These are phyloP conservation scores for Atta cephalotes DNA, from an alignment of 1,140 invertebrate genomes.

Conservation along the genomic window DNA sequence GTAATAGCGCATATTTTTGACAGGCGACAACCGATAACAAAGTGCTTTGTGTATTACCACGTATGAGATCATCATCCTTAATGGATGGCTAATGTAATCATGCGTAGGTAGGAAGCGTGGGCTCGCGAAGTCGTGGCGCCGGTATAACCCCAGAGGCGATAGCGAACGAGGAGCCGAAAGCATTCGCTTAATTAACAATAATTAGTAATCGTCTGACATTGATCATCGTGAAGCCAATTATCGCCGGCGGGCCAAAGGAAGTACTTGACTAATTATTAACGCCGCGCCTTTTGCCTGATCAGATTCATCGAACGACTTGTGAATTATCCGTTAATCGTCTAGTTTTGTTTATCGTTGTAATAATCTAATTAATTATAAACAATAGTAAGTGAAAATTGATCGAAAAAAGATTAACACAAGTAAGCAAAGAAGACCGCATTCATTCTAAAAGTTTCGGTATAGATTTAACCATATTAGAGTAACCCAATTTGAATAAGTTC, in stretches of 20 bases:
- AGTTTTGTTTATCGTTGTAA: background rate
- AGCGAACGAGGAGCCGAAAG: constrained; percentile 68
- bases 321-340: constrained; percentile 65
- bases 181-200: constrained; percentile 81
- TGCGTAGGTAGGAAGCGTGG: constrained; percentile 71
- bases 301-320: constrained; percentile 72
- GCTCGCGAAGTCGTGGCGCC: constrained; percentile 64
- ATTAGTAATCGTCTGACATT: constrained; percentile 78
- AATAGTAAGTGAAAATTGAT: no score
- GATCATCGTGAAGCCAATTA: constrained; percentile 75
- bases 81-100: constrained; percentile 62
- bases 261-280: constrained; percentile 65
- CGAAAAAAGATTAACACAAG: no score
- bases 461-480: no score
- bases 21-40: constrained; percentile 37
- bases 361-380: background rate
- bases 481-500: no score
- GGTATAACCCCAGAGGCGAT: constrained; percentile 74
- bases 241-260: constrained; percentile 62
- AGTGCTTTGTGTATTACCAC: constrained; percentile 38
- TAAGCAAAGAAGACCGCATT: no score
- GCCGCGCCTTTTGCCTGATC: background rate
- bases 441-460: no score
- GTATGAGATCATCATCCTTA: constrained; percentile 58
- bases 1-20: constrained; percentile 6